These are phyloP conservation scores for Anoplophora glabripennis DNA, from an alignment of 1,140 invertebrate genomes.

Conservation along the genomic window DNA sequence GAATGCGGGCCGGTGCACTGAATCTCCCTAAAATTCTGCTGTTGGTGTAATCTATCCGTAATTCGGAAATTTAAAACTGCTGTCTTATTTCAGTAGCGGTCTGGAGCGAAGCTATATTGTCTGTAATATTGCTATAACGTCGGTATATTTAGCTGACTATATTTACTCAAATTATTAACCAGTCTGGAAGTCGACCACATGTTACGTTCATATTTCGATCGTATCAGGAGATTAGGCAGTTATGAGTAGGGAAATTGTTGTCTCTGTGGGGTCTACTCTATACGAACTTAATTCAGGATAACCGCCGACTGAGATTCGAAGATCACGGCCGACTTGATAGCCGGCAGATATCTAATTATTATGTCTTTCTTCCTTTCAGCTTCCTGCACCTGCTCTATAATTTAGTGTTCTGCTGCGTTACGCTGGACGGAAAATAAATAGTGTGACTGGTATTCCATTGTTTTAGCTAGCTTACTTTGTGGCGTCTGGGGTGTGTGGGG, in stretches of 20 bases:
- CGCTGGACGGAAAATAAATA: not conserved
- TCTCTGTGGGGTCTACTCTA: constrained; percentile 11
- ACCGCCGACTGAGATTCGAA: constrained; percentile 5
- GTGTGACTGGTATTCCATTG: constrained; percentile 6
- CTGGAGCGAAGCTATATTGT: no score
- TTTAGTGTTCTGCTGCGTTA: no score
- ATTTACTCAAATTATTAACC: constrained; percentile 13
- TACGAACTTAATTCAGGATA: constrained; percentile 18
- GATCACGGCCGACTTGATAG: constrained; percentile 9
- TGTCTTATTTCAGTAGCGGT: no score
- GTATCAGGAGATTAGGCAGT: constrained; percentile 13
- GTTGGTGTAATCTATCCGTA: no score
- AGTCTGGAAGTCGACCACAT: not conserved
- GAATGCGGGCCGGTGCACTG: no score
- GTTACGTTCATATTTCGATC: constrained; percentile 3
- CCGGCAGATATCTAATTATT: constrained; percentile 16
- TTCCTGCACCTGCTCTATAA: not conserved
- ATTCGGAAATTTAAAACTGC: no score
- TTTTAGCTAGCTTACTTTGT: not conserved
- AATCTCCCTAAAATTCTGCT: no score
- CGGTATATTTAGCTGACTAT: not conserved
- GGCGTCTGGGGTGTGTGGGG: no score
- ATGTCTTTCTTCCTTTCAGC: constrained; percentile 18
- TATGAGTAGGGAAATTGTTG: constrained; percentile 17
- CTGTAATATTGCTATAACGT: no score